A percentile compares a stretch with the other conserved stretches of the same genome.
These are phyloP conservation scores for Terebella lapidaria DNA, from an alignment of 2,888 invertebrate genomes.

Conservation along the genomic window DNA sequence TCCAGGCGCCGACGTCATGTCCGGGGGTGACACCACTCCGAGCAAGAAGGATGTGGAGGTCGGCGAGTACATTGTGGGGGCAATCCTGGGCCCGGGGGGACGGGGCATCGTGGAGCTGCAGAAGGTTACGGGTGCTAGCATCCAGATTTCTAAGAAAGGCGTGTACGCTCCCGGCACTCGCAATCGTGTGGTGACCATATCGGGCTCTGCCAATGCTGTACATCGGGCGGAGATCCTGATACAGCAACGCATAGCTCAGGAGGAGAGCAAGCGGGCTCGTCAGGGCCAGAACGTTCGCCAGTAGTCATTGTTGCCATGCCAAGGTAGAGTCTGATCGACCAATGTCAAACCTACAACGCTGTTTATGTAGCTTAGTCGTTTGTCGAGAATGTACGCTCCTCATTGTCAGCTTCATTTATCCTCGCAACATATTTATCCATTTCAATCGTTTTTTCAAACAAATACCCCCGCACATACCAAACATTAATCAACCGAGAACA, in stretches of 20 bases:
- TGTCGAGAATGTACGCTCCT: too few species aligned
- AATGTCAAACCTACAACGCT: too few species aligned
- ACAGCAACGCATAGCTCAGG: constrained; percentile 92
- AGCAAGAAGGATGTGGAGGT: constrained; percentile 73
- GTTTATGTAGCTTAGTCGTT: too few species aligned
- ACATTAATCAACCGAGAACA: too few species aligned
- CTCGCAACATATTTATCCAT: too few species aligned
- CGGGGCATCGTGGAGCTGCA: constrained; percentile 95
- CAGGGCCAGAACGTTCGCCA: constrained; percentile 54
- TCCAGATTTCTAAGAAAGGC: constrained; percentile 98
- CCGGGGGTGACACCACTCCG: constrained; percentile 21
- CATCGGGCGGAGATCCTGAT: constrained; percentile 89
- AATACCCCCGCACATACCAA: too few species aligned
- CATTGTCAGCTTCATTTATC: too few species aligned
- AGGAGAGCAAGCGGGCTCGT: constrained; percentile 88
- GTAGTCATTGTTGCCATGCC: background rate
- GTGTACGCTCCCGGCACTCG: constrained; percentile 94
- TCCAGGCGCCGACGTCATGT: constrained; percentile 29
- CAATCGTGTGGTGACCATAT: constrained; percentile 94
- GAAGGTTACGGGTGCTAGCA: constrained; percentile 93
- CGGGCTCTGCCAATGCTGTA: constrained; percentile 83
- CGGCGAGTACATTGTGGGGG: constrained; percentile 86
- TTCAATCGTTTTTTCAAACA: too few species aligned
- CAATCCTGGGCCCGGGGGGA: constrained; percentile 94
- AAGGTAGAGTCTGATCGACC: too few species aligned